phyloP scores from a whole-genome alignment of 2,113 vertebrate genomes.

The Phyllopteryx taeniolatus region DNA sequence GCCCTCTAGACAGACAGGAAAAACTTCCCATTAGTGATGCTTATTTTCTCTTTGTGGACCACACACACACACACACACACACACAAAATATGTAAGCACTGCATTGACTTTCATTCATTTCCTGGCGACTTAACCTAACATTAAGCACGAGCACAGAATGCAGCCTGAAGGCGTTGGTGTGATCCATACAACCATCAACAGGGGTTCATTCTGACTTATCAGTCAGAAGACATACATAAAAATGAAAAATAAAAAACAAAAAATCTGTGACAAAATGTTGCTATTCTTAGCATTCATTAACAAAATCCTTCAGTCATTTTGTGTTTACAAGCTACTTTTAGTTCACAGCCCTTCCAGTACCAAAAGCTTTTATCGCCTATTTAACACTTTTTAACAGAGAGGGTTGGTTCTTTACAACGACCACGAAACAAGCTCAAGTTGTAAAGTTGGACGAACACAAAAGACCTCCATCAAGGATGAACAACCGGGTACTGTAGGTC shows the following conservation, averaged over 20 bases:
- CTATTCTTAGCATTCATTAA: background rate
- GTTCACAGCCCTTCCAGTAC: background rate
- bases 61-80: slow-evolving; percentile 48
- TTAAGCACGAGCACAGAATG: slow-evolving; percentile 21
- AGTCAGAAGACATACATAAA: background rate
- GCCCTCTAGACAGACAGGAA: slow-evolving; percentile 61
- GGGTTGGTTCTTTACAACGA: background rate
- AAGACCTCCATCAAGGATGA: background rate
- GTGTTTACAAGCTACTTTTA: background rate
- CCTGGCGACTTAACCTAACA: slow-evolving; percentile 27
- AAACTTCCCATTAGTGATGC: slow-evolving; percentile 65
- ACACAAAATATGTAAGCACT: slow-evolving; percentile 37
- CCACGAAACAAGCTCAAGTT: background rate
- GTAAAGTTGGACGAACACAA: background rate
- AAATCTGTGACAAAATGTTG: background rate
- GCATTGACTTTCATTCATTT: slow-evolving; percentile 44
- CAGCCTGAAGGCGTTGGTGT: background rate
- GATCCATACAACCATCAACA: background rate
- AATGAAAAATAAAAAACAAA: background rate
- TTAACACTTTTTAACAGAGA: background rate
- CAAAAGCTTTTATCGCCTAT: background rate
- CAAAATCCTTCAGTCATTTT: background rate
- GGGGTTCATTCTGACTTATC: background rate
- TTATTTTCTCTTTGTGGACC: slow-evolving; percentile 68
- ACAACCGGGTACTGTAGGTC: background rate